These are phyloP conservation scores for Poeciliopsis presidionis DNA, from an alignment of 2,797 vertebrate genomes.

Conservation along the genomic window DNA sequence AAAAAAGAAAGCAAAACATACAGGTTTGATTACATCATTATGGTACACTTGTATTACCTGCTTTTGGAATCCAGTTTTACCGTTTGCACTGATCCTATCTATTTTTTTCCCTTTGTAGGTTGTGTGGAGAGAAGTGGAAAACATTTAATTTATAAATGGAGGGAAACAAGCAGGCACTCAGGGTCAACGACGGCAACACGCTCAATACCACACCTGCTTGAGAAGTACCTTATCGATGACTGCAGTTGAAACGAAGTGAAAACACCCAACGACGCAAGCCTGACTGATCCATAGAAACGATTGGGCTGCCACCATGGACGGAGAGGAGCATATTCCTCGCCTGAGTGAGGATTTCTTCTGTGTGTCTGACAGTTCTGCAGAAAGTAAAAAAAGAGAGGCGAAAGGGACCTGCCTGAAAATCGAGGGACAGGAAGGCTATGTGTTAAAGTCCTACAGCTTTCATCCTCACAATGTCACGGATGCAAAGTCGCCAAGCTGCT, in stretches of 20 bases:
- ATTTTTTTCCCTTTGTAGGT: constrained; percentile 43
- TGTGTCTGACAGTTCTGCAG: constrained; percentile 67
- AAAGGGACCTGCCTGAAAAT: constrained; percentile 83
- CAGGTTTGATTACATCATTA: not conserved
- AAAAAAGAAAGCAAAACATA: constrained; percentile 10
- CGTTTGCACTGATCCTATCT: constrained; percentile 21
- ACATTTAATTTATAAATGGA: constrained; percentile 74
- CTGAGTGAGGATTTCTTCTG: constrained; percentile 68
- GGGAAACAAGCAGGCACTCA: constrained; percentile 58
- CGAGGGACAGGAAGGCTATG: constrained; percentile 84
- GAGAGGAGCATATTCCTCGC: constrained; percentile 76
- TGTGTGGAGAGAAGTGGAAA: constrained; percentile 47
- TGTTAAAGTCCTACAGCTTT: constrained; percentile 85
- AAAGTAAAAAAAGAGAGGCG: constrained; percentile 79
- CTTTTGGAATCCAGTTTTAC: constrained; percentile 18
- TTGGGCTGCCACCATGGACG: constrained; percentile 80
- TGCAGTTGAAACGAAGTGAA: constrained; percentile 63
- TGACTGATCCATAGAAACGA: constrained; percentile 59
- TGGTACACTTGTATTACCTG: constrained; percentile 7
- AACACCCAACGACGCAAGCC: constrained; percentile 68
- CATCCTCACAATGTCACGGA: constrained; percentile 68
- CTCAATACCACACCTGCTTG: constrained; percentile 64
- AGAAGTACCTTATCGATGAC: constrained; percentile 76
- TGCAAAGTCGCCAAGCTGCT: constrained; percentile 59
- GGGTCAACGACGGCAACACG: constrained; percentile 57